Evolutionary conservation across 2,797 vertebrate species (phyloP), one percentile per base, ranked within the genome.

Genomic region (Amazona ochrocephala): DNA sequence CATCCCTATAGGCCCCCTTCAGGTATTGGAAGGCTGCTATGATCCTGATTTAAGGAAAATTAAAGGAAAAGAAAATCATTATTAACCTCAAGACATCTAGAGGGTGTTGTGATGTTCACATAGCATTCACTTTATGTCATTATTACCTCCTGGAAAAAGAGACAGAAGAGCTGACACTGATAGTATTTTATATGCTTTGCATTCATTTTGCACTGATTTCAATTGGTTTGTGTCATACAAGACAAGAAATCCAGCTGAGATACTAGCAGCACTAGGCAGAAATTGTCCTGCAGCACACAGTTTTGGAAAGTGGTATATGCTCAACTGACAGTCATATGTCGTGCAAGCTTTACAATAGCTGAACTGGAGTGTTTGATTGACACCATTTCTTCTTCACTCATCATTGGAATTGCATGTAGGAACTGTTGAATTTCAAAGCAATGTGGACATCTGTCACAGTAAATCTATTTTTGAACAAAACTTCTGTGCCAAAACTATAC

Each of bases 401-500:
- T 84, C 66, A 8, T 47, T 96, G 87, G 89, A 91, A 61, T 58
- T 90, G 80, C 72, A 72, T 68, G 74, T 53, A 87, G 75, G 90
- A 92, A 64, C 82, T 89, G 84, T 85, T 93, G 80, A 67, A 72
- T 92, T 95, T 82, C 72, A 75, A 93, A 81, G 73, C 14, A 30
- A 42, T 48, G 94, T 90, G 89, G 96, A 87, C 93, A 96, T 96
- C 95, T 97, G 95, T 89, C 90, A 60, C 1, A 5, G 87, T 77
- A 93, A 83, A 94, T 90, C 90, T 97, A 91, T 96, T 96, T 97
- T 95, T 96, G 89, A 97, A 54, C 67, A 77, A 90, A 85, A 45
- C 39, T 24, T 87, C 62, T 68, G 24, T 86, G 94, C 93, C 93
- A 95, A 86, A 95, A 87, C 70, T 24, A 24, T 74, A 32, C 45